phyloP scores from a whole-genome alignment of 2,888 invertebrate species.

The Polydrusus pterygomalis region DNA sequence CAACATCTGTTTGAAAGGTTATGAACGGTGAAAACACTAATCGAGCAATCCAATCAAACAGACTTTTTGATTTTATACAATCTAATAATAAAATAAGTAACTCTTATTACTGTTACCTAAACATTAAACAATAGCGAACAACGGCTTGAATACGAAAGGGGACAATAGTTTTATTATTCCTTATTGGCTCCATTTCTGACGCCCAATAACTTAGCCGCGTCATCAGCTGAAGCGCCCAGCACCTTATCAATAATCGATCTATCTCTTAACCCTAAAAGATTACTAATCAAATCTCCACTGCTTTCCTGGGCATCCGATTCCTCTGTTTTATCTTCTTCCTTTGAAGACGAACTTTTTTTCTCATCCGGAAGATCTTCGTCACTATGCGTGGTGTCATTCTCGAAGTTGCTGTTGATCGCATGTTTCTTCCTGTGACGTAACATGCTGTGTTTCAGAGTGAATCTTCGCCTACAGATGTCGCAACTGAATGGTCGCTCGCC shows the following conservation, averaged over 20 bases:
- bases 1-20: constrained; percentile 28
- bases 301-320: constrained; percentile 74
- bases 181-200: constrained; percentile 76
- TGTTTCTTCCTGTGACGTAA: constrained; percentile 94
- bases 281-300: constrained; percentile 88
- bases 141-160: constrained; percentile 2
- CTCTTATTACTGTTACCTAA: constrained; percentile 21
- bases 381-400: constrained; percentile 73
- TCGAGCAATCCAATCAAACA: background rate
- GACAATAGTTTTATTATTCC: constrained; percentile 59
- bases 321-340: constrained; percentile 72
- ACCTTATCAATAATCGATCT: constrained; percentile 89
- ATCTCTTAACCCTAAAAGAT: constrained; percentile 91
- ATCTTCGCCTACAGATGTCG: constrained; percentile 89
- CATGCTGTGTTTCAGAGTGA: constrained; percentile 96
- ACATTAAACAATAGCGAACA: constrained; percentile 24
- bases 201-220: constrained; percentile 90
- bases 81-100: constrained; percentile 8
- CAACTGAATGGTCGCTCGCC: constrained; percentile 95
- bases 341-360: constrained; percentile 54
- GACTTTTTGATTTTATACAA: constrained; percentile 9
- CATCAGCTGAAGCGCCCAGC: constrained; percentile 87
- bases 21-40: background rate
- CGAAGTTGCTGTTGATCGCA: constrained; percentile 71
- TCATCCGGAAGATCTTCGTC: constrained; percentile 67